Percentiles rank a stretch among this genome's conserved stretches.
Evolutionary conservation across 2,113 vertebrate genomes (phyloP).

Genomic region (Mola mola): DNA sequence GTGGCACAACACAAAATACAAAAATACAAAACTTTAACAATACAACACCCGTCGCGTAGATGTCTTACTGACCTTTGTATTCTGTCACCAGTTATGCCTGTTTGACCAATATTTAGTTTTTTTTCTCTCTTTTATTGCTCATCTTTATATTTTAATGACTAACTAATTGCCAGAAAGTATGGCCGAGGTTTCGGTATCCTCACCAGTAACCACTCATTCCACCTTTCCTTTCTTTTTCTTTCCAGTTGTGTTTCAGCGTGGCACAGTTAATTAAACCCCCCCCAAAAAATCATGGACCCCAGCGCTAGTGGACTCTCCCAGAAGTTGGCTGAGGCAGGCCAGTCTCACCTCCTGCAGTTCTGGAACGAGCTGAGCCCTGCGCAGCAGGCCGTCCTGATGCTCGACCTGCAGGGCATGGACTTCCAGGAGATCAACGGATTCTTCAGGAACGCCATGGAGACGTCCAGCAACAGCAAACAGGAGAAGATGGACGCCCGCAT

Average conservation of each 20-base stretch:
- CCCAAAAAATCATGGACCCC: conserved; percentile 75
- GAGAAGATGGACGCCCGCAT: conserved; percentile 87
- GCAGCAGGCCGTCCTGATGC: conserved; percentile 76
- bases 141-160: neutral
- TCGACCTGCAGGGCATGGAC: conserved; percentile 84
- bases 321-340: conserved; percentile 79
- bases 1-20: too few relatives aligned
- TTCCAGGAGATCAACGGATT: conserved; percentile 86
- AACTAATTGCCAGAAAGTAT: neutral
- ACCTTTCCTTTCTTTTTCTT: too few relatives aligned
- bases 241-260: conserved; percentile 23
- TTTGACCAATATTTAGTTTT: neutral
- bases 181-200: neutral
- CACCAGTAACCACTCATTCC: neutral
- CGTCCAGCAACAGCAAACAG: conserved; percentile 65
- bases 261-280: conserved; percentile 26
- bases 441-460: conserved; percentile 84
- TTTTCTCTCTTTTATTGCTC: neutral
- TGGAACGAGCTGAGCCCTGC: conserved; percentile 83
- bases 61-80: neutral
- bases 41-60: neutral
- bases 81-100: conserved; percentile 3
- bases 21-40: too few relatives aligned
- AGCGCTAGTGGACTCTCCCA: conserved; percentile 55
- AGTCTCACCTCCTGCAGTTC: conserved; percentile 89